These are phyloP conservation scores for Pseudomugil tenellus DNA, from an alignment of 2,797 vertebrate species.

Conservation along the genomic window DNA sequence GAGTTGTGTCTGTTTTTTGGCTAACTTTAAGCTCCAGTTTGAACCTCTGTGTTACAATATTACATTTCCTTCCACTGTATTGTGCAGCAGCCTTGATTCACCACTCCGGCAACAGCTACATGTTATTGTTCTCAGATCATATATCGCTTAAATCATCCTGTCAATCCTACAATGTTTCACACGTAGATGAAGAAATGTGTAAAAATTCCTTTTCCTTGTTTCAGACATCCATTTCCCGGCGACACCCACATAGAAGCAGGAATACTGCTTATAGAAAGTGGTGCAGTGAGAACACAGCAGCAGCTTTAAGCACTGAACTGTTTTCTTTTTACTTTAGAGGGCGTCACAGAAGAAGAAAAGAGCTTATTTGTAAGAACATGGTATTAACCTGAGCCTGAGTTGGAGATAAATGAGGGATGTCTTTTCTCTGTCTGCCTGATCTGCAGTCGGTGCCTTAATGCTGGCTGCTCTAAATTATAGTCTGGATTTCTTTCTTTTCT, in stretches of 20 bases:
- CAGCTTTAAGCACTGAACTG: too few relatives aligned
- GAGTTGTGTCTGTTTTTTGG: too few relatives aligned
- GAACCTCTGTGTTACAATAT: neutral
- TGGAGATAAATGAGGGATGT: conserved; percentile 19
- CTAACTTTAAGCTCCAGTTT: too few relatives aligned
- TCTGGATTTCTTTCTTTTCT: conserved; percentile 47
- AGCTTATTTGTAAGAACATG: conserved; percentile 26
- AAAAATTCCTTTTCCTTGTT: too few relatives aligned
- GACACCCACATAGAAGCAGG: too few relatives aligned
- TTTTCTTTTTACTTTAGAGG: neutral
- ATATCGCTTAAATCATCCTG: too few relatives aligned
- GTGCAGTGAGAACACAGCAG: too few relatives aligned
- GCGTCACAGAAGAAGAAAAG: conserved; percentile 22
- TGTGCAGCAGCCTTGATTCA: conserved; percentile 2
- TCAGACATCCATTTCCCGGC: too few relatives aligned
- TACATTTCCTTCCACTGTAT: neutral
- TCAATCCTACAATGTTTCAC: too few relatives aligned
- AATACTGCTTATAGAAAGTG: too few relatives aligned
- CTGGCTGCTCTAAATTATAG: conserved; percentile 70
- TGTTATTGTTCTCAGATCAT: neutral
- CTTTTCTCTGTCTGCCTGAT: conserved; percentile 21
- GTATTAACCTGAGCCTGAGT: neutral
- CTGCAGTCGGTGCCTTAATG: conserved; percentile 34
- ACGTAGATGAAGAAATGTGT: too few relatives aligned
- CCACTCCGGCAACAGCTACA: neutral